Percentiles rank a stretch among this genome's conserved stretches.
Evolutionary conservation across 1,140 invertebrate species (phyloP).

Genomic region (Steinernema khuongi): DNA sequence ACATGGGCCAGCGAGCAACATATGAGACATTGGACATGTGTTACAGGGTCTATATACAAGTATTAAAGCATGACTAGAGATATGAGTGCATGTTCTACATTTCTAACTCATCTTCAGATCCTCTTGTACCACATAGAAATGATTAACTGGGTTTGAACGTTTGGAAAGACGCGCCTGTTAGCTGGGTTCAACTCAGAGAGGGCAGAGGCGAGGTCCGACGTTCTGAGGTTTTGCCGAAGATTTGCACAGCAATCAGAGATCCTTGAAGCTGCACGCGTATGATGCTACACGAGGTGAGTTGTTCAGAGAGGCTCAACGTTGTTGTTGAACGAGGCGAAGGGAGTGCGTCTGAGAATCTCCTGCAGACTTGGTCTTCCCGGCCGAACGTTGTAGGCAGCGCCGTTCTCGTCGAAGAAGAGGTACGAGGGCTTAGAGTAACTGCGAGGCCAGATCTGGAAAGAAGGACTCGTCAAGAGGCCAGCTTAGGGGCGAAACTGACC

Average conservation of each 20-base stretch:
- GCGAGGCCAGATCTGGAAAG: constrained; percentile 33
- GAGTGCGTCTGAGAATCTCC: constrained; percentile 6
- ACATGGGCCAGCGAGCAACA: neutral
- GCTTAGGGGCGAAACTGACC: neutral
- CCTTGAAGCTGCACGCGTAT: neutral
- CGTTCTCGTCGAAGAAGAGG: constrained; percentile 40
- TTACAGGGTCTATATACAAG: neutral
- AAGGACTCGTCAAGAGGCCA: neutral
- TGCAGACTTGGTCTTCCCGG: neutral
- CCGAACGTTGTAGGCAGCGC: constrained; percentile 31
- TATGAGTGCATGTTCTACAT: neutral
- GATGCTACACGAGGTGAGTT: neutral
- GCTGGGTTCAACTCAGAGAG: neutral
- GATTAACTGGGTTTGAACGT: neutral
- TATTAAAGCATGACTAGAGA: constrained; percentile 6
- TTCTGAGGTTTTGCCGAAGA: constrained; percentile 4
- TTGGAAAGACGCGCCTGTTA: neutral
- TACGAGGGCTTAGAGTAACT: constrained; percentile 36
- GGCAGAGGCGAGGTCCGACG: neutral
- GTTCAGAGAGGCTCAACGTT: constrained; percentile 5
- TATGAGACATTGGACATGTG: neutral
- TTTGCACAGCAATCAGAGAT: constrained; percentile 1
- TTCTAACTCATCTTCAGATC: neutral
- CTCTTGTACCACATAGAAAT: neutral
- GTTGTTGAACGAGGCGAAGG: neutral